Conservation (phyloP, 1,140 invertebrate species). For the Aphelinus atriplicis region DNA sequence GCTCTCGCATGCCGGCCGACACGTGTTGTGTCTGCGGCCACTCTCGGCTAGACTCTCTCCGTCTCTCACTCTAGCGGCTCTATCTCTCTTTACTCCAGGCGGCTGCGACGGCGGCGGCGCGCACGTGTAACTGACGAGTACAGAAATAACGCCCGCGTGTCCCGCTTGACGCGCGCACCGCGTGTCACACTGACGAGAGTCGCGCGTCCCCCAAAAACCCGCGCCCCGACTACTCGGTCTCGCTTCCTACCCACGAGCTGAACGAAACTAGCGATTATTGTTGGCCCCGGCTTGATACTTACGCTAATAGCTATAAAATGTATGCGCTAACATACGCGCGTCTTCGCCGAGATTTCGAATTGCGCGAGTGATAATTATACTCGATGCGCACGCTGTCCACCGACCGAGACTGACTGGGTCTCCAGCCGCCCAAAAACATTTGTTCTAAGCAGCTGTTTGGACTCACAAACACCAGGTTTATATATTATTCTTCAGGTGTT, state of each 20-base stretch:
- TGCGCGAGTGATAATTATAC: too few species aligned
- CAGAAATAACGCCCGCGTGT: conserved; percentile 57
- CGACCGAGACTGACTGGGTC: too few species aligned
- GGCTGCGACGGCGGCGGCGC: conserved; percentile 24
- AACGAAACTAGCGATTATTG: too few species aligned
- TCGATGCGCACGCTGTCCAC: too few species aligned
- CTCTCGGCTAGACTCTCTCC: background rate
- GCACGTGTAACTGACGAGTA: conserved; percentile 58
- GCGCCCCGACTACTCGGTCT: background rate
- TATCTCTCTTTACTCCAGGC: conserved; percentile 24
- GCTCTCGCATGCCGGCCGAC: conserved; percentile 19
- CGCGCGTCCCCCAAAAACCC: conserved; percentile 33
- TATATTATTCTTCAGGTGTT: too few species aligned
- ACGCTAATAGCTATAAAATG: too few species aligned
- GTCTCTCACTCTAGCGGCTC: conserved; percentile 24
- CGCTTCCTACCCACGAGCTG: background rate
- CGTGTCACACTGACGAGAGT: conserved; percentile 52
- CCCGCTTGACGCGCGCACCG: conserved; percentile 45
- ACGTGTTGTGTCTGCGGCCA: conserved; percentile 49
- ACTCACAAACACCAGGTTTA: too few species aligned
- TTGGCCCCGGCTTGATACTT: too few species aligned
- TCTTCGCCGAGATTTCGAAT: too few species aligned
- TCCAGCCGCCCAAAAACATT: too few species aligned
- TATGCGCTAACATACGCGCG: background rate
- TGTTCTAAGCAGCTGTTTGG: too few species aligned